These are phyloP conservation scores for Drosophila orosa DNA, from an alignment of 1,140 invertebrate genomes.

Conservation along the genomic window DNA sequence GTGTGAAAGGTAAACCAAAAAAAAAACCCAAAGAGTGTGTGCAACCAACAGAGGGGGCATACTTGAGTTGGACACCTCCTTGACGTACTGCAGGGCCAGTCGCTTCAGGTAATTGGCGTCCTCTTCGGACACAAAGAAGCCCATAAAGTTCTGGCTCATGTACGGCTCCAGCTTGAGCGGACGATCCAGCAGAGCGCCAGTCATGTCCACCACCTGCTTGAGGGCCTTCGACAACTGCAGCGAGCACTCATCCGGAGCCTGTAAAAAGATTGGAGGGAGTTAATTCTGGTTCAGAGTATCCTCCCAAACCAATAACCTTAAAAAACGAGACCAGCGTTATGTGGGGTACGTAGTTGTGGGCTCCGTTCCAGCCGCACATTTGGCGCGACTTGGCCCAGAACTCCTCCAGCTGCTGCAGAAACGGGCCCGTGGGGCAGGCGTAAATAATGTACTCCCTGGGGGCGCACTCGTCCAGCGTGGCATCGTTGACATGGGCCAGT, in stretches of 20 bases:
- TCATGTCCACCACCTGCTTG: conserved; percentile 88
- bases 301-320: conserved; percentile 86
- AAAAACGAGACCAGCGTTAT: conserved; percentile 95
- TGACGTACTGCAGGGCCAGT: conserved; percentile 90
- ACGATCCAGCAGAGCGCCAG: conserved; percentile 87
- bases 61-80: conserved; percentile 90
- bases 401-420: conserved; percentile 88
- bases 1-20: conserved; percentile 46
- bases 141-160: conserved; percentile 94
- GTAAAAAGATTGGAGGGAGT: not conserved
- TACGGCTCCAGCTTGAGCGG: conserved; percentile 91
- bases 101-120: conserved; percentile 91
- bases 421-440: conserved; percentile 91
- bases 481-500: conserved; percentile 93
- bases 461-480: conserved; percentile 89
- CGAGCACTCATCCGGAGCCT: conserved; percentile 91
- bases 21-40: conserved; percentile 54
- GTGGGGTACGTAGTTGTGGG: conserved; percentile 94
- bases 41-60: conserved; percentile 81
- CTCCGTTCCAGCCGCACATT: conserved; percentile 93
- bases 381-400: conserved; percentile 93
- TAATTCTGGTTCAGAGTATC: not conserved
- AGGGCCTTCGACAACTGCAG: conserved; percentile 88
- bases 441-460: conserved; percentile 94
- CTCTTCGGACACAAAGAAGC: conserved; percentile 92